Base-by-base conservation (phyloP, 2,113 vertebrate genomes). In the Lophochroa leadbeateri region DNA sequence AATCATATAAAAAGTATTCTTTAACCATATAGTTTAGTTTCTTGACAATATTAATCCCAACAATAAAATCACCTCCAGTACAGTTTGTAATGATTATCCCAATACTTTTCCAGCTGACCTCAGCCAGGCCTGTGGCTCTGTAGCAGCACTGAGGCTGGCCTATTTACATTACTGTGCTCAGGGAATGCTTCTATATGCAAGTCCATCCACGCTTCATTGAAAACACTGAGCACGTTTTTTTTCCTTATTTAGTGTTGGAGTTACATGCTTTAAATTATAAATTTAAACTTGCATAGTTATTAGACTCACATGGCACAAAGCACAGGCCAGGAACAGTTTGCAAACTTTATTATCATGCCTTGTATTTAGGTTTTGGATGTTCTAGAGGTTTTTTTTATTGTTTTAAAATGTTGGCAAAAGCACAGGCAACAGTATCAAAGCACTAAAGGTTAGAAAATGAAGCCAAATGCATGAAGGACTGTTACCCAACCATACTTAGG, bases 401-500 rank as follows among this genome's bases (percentile, higher is more conserved):
- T 80, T 95, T 93, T 71, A 82, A 93, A 81, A 60, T 21, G 23
- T 43, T 96, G 75, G 83, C 68, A 92, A 78, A 96, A 86, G 31
- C 39, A 69, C 31, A 63, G 29, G 37, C 37, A 91, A 58, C 15
- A 47, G 15, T 81, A 93, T 70, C 68, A 91, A 95, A 94, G 33
- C 70, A 85, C 52, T 84, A 81, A 90, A 97, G 69, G 52, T 95
- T 91, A 92, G 55, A 86, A 91, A 94, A 74, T 47, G 11, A 75
- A 94, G 90, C 69, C 76, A 78, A 92, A 69, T 35, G 31, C 19
- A 53, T n/a, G 52, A 76, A 91, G 33, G 18, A 70, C 39, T 82
- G 61, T 93, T 96, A 84, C 46, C 46, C 93, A 93, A 82, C 57
- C 71, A 60, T 33, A 57, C 24, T 80, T 52, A 12, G 17, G 53